These are phyloP conservation scores for Meganola albula DNA, from an alignment of 2,888 invertebrate species.

Conservation along the genomic window DNA sequence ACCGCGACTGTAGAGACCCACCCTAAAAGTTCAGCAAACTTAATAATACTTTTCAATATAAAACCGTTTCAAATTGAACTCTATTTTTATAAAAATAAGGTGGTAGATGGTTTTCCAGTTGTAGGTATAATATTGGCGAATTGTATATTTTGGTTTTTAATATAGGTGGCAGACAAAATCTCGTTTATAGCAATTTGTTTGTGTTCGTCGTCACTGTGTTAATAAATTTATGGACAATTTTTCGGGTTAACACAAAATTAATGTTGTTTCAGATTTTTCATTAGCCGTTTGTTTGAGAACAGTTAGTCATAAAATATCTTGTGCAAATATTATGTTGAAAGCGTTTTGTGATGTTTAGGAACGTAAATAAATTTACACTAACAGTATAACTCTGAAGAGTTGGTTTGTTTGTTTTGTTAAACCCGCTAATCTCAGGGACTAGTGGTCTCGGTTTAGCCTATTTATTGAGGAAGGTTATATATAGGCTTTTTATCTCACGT, in stretches of 20 bases:
- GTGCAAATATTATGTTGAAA: no score
- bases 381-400: no score
- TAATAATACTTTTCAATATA: conserved; percentile 13
- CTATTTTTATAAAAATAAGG: conserved; percentile 14
- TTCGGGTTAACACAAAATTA: conserved; percentile 36
- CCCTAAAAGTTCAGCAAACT: conserved; percentile 30
- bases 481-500: no score
- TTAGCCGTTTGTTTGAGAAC: conserved; percentile 11
- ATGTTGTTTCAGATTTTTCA: conserved; percentile 24
- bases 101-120: background rate
- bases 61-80: conserved; percentile 19
- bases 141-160: conserved; percentile 50
- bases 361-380: no score
- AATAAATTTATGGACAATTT: conserved; percentile 62
- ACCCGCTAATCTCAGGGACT: no score
- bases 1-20: conserved; percentile 40
- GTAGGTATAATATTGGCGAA: conserved; percentile 23
- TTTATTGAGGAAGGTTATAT: no score
- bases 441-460: no score
- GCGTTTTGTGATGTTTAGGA: no score
- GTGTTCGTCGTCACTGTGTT: conserved; percentile 39
- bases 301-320: no score
- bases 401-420: no score
- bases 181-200: conserved; percentile 53
- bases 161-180: conserved; percentile 51